Percentiles rank a stretch among this genome's conserved stretches.
Evolutionary conservation across 2,797 vertebrate species (phyloP).

Genomic region (Euthynnus affinis): DNA sequence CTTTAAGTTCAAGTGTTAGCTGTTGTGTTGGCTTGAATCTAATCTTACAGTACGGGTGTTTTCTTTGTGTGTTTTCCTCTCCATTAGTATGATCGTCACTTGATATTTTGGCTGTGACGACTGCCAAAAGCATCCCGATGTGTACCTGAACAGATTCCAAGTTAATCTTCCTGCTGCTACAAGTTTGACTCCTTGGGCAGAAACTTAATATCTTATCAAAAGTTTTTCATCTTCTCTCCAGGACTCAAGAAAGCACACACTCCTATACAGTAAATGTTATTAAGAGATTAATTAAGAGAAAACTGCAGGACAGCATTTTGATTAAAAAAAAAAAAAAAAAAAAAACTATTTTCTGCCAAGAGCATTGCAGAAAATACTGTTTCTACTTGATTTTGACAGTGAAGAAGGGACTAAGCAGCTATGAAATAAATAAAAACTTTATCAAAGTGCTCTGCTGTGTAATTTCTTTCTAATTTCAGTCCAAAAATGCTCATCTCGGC

Average conservation of each 20-base stretch:
- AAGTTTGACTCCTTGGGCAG: not conserved
- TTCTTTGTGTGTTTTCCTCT: constrained; percentile 14
- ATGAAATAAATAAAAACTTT: constrained; percentile 31
- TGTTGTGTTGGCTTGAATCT: constrained; percentile 27
- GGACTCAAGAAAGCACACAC: not conserved
- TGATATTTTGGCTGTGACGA: constrained; percentile 4
- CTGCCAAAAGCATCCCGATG: not conserved
- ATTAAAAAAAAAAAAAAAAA: too few relatives aligned
- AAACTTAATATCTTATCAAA: not conserved
- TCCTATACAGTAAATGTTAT: constrained; percentile 12
- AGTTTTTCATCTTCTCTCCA: constrained; percentile 1
- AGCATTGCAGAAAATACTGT: not conserved
- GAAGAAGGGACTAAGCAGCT: constrained; percentile 1
- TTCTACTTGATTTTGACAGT: constrained; percentile 21
- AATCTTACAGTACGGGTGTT: constrained; percentile 13
- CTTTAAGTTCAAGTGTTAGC: constrained; percentile 12
- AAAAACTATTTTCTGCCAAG: constrained; percentile 7
- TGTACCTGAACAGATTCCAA: not conserved
- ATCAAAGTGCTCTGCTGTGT: constrained; percentile 36
- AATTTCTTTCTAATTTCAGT: constrained; percentile 4
- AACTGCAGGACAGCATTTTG: not conserved
- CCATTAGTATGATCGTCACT: not conserved
- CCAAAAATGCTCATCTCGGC: not conserved
- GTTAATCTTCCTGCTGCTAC: not conserved
- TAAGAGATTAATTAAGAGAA: not conserved